Percentiles rank a stretch among this genome's conserved stretches.
Evolutionary conservation across 2,888 invertebrate species (phyloP).

Genomic region (Mythimna ferrago): DNA sequence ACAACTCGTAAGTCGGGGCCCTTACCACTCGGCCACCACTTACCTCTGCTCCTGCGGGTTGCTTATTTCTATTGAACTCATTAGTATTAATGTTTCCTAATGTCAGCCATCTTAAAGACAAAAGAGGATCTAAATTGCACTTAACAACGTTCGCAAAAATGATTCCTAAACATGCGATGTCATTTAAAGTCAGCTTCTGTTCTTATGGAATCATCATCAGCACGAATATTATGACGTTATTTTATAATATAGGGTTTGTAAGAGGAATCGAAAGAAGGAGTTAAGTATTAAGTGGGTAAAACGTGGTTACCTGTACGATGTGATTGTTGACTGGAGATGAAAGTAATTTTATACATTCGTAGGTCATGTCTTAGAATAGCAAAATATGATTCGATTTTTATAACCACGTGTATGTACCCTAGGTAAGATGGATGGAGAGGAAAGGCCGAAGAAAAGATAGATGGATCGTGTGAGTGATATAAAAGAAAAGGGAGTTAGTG

Average conservation of each 20-base stretch:
- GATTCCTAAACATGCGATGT: slow-evolving; percentile 51
- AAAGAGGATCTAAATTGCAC: slow-evolving; percentile 26
- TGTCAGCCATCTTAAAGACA: slow-evolving; percentile 16
- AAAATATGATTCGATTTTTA: too few species aligned
- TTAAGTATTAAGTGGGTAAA: neutral
- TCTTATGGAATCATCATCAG: slow-evolving; percentile 17
- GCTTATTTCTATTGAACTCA: slow-evolving; percentile 14
- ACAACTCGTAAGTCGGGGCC: too few species aligned
- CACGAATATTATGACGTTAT: slow-evolving; percentile 5
- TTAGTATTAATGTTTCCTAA: neutral
- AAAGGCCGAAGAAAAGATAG: too few species aligned
- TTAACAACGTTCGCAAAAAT: slow-evolving; percentile 39
- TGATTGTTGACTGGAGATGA: neutral
- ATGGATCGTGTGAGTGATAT: too few species aligned
- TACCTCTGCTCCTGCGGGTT: too few species aligned
- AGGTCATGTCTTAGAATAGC: too few species aligned
- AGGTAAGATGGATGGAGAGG: too few species aligned
- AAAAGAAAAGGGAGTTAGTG: too few species aligned
- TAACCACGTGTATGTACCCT: too few species aligned
- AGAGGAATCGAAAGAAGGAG: neutral
- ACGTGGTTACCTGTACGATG: neutral
- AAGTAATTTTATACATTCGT: too few species aligned
- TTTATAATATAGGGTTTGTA: neutral
- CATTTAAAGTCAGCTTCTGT: slow-evolving; percentile 25
- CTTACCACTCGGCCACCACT: too few species aligned